Evolutionary conservation across 30 jellyfish, hydroid and myxozoan genomes (phyloP), one percentile per base, ranked within the genome.

Genomic region (Clytia hemisphaerica): DNA sequence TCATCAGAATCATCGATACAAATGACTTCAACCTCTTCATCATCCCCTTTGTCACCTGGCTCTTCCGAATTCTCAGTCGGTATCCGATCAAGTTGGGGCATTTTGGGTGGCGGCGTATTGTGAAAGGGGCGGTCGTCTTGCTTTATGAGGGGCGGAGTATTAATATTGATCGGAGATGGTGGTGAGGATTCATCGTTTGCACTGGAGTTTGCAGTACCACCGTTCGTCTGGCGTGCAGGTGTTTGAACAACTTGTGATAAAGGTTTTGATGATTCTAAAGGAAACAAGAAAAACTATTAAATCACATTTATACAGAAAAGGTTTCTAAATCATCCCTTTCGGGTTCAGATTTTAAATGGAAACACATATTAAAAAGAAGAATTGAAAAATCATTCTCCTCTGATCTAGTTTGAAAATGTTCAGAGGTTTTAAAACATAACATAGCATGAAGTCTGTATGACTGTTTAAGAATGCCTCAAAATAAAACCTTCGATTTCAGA

Each of bases 1-100:
- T 58, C 58, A 72, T 76, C 79, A 3, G 95, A 85, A 77, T 85
- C 95, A 36, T 45, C 88, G 2, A 86, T 85, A 16, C 79, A 48
- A 40, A 85, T 78, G 48, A 71, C 48, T 19, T 72, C 89, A 18
- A 72, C 83, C 24, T 77, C 92, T 55, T 42, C 67, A 31, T 67
- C 92, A 36, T 53, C 67, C 16, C 12, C 34, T 26, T 55, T 62
- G 4, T 44, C 87, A 60, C 63, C 31, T 26, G 33, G 7, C 21
- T 18, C 31, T 36, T 44, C 77, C 22, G 58, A 45, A 4, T 60
- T 68, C 19, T 69, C 75, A 5, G 77, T n/a, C 16, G 79, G 6
- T 22, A 29, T 37, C 28, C 36, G 44, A 21, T 69, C 67, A 4
- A 45, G 47, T 45, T 69, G 46, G 12, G 81, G 81, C 55, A 69